Base-by-base conservation (phyloP, 1,140 invertebrate species). In the Nomia melanderi region DNA sequence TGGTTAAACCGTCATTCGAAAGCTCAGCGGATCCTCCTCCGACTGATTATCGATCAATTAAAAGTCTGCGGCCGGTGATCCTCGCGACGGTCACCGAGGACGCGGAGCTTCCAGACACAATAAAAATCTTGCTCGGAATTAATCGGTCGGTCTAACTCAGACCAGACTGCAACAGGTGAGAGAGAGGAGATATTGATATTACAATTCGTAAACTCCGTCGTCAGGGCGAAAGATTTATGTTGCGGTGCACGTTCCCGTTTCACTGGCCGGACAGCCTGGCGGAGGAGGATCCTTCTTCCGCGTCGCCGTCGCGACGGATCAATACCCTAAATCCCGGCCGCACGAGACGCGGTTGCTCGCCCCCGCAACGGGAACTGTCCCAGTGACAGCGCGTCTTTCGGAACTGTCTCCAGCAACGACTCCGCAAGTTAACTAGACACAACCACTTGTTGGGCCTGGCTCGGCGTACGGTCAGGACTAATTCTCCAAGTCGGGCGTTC, bases 391-490 rank as follows among this genome's bases (percentile, higher is more conserved):
- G 57, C 77, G 82, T 84, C 81, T 83, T 83, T 59, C 41, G 57
- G 59, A 84, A 83, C 82, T 84, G 82, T 84, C 81, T 77, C 72
- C 82, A 56, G 64, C 77, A 83, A 80, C 81, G 78, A 84, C 57
- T 60, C 78, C 73, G 73, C 73, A 65, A 84, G 77, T 83, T 83
- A 84, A 83, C 81, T 80, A 83, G 78, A 83, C 78, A 56, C 82
- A 83, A 84, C 82, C 82, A 84, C 82, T 84, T 84, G 82, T 84
- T 84, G 82, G 63, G 67, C 56, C 67, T 63, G 65, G 59, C 50
- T 81, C 79, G 44, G 65, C 54, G n/a, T 63, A 78, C 79, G 63
- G 54, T 64, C 79, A 56, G 79, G 67, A 82, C 81, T 82, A 82
- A 83, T 83, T 84, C 67, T 71, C 71, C 39, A 63, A 47, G 64